phyloP scores from a whole-genome alignment of 2,888 invertebrate species.

The Sussaba pulchella region DNA sequence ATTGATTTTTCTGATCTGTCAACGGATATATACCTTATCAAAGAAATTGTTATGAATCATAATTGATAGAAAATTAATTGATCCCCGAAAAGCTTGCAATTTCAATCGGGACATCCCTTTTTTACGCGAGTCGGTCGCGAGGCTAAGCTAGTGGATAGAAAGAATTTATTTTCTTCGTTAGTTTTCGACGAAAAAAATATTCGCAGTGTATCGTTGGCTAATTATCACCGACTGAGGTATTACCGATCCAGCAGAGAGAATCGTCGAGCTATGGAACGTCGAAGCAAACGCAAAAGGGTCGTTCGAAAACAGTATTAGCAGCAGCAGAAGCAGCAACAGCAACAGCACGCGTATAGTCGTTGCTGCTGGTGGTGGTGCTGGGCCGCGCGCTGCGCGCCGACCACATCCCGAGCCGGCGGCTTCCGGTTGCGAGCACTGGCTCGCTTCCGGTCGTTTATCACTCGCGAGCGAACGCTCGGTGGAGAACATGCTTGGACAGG shows the following conservation, averaged over 20 bases:
- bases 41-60: too few relatives aligned
- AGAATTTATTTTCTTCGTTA: too few relatives aligned
- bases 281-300: not conserved
- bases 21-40: too few relatives aligned
- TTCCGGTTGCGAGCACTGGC: constrained; percentile 74
- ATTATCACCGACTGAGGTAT: constrained; percentile 8
- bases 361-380: constrained; percentile 43
- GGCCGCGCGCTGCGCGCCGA: too few relatives aligned
- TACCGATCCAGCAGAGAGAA: not conserved
- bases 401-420: constrained; percentile 77
- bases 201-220: not conserved
- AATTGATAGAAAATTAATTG: too few relatives aligned
- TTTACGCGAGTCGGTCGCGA: too few relatives aligned
- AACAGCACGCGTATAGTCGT: constrained; percentile 36
- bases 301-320: constrained; percentile 48
- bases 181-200: not conserved
- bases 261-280: constrained; percentile 2
- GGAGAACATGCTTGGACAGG: constrained; percentile 62
- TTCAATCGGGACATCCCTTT: too few relatives aligned
- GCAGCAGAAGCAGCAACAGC: not conserved
- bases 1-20: constrained; percentile 13
- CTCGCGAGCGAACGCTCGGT: constrained; percentile 68
- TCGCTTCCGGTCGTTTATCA: constrained; percentile 82
- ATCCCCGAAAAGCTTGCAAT: too few relatives aligned
- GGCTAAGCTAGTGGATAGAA: too few relatives aligned